Conservation (phyloP, 2,888 invertebrate genomes). For the Lepidocyrtoides sp. region DNA sequence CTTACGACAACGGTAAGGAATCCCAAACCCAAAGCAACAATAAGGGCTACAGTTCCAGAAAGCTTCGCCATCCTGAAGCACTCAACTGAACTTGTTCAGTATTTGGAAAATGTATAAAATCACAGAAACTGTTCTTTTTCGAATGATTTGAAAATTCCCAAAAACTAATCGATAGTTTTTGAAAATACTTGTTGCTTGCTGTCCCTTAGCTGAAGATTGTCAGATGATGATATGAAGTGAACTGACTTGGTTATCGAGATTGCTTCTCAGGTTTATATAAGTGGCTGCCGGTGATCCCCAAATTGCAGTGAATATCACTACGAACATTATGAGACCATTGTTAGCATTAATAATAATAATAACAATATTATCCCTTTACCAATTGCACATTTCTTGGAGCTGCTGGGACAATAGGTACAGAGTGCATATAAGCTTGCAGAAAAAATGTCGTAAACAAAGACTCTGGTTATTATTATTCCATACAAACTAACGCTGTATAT, state of each 20-base stretch:
- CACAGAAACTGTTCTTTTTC: conserved; percentile 51
- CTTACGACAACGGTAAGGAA: conserved; percentile 76
- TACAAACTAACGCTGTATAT: background rate
- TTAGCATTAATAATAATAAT: conserved; percentile 59
- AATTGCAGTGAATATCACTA: conserved; percentile 63
- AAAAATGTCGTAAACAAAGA: conserved; percentile 55
- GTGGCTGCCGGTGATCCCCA: conserved; percentile 76
- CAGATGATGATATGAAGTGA: conserved; percentile 78
- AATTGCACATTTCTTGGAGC: background rate
- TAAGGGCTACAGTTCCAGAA: conserved; percentile 72
- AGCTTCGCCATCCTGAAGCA: conserved; percentile 71
- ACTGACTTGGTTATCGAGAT: conserved; percentile 77
- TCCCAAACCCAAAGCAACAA: conserved; percentile 76
- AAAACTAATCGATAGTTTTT: conserved; percentile 55
- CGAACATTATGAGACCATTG: conserved; percentile 55
- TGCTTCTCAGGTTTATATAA: conserved; percentile 78
- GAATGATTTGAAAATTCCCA: conserved; percentile 14
- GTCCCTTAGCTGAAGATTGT: conserved; percentile 52
- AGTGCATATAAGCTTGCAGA: background rate
- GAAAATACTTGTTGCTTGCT: conserved; percentile 56
- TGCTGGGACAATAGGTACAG: conserved; percentile 6
- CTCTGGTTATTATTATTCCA: conserved; percentile 32
- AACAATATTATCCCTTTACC: background rate
- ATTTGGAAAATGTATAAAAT: conserved; percentile 21
- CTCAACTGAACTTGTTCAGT: background rate